Evolutionary conservation across 2,888 invertebrate genomes (phyloP), one percentile per base, ranked within the genome.

Genomic region (Melanargia galathea): DNA sequence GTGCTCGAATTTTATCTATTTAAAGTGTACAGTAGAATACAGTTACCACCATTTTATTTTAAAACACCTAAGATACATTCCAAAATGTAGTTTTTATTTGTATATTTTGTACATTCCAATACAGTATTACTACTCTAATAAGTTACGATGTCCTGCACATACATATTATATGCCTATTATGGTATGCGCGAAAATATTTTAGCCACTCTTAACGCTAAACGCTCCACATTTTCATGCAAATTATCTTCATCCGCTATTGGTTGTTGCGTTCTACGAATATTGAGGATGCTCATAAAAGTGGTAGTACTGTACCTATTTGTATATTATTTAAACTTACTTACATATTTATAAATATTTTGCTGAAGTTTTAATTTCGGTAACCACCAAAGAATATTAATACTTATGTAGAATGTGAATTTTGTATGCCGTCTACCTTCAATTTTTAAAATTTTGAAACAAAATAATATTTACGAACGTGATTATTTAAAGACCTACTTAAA

Each of bases 341-440:
- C 4, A 6, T 40, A 43, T 43, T 35, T 43, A 38, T 38, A 3
- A 16, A 40, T 61, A 57, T 58, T 65, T 62, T 58, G 16, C 57
- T 51, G 30, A 48, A 55, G 56, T 55, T 63, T 46, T 60, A 51
- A 51, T 63, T 65, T 64, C 62, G 33, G 33, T 58, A 60, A 20
- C 38, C 62, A 66, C 71, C 70, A 71, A 71, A 70, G 68, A 70
- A 64, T 63, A 63, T 65, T 52, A 57, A 45, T 16, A 55, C 18
- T 20, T 58, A 24, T 13, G 48, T 54, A 40, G 51, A 30, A 62
- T 56, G 16, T 64, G 30, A 54, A 48, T 56, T 18, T 61, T 26
- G 8, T 18, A 8, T 8, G 30, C 30, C 8, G 8, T 8, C 43
- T 8, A 43, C 18, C n/a, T 38, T 3, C 4, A 38, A 38, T 13